Evolutionary conservation across 92 coral and sea anemone genomes (phyloP), one percentile per base, ranked within the genome.

Genomic region (Porites rus): DNA sequence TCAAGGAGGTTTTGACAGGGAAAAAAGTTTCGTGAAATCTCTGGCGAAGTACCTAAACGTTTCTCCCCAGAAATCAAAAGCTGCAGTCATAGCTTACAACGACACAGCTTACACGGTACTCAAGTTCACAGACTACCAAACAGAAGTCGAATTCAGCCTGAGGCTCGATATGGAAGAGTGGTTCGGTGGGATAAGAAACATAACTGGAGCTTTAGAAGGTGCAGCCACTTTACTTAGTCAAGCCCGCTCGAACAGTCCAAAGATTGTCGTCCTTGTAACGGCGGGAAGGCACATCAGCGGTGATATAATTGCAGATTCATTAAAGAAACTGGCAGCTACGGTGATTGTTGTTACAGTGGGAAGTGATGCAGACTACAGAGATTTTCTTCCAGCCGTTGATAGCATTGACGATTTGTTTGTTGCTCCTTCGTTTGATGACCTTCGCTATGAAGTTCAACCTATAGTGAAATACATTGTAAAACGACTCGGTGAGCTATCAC

Each of bases 271-370:
- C 60, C 94, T 96, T 11, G 79, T 96, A 9, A 92, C 98, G 59
- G 92, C 95, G 50, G 98, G 98, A 53, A 75, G 82, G 54, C 92
- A 92, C 31, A 79, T 84, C n/a, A 61, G 89, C 14, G 86, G 83
- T 50, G 38, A 81, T 21, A 76, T 56, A 38, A 95, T 92, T 43
- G 95, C 90, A 20, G 77, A 86, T 63, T 72, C 90, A 65, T 70
- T 96, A 25, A 87, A 73, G 51, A 81, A 89, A 25, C 79, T 89
- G 60, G 96, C 94, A 7, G 95, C 92, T 14, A 93, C 88, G 76
- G 89, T 81, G 19, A 91, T 90, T 65, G 93, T 96, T 56, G 88
- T 96, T 60, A 93, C 90, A 19, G 91, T 96, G 21, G 99, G 99
- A 12, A 83, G 87, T 51, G 90, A 83, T 16, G 91, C 93, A 31